Base-by-base conservation (phyloP, 2,888 invertebrate genomes). In the Pristionchus maxplancki region DNA sequence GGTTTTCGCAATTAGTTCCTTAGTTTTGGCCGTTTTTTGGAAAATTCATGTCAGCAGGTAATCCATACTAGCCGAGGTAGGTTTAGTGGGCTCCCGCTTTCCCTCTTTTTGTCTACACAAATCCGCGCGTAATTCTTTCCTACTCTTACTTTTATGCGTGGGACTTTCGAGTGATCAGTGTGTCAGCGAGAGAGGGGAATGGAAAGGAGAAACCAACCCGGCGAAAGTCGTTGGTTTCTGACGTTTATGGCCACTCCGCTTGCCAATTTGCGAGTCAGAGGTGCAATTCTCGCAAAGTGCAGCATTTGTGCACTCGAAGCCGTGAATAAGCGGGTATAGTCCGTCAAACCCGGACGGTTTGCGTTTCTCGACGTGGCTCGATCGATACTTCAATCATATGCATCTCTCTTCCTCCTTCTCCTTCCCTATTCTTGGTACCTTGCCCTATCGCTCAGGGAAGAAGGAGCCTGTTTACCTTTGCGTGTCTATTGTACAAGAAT, bases 401-500 rank as follows among this genome's bases (percentile, higher is more conserved):
- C 81, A 81, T 50, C 81, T 81, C 1, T 28, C 50, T 24, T 20
- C 40, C 37, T 74, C 81, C 48, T 53, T 82, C 82, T 28, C 71
- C 48, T 48, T 40, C 81, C 31, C 82, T 24, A 31, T 82, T 58
- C 53, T 34, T 31, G 82, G 53, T 82, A 50, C 34, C 50, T 58
- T 58, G 82, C 50, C 82, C 82, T 58, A 34, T 82, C 53, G 53
- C 53, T 1, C 15, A n/a, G 81, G 17, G 17, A 17, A 34, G 17
- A 28, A 28, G 11, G 82, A 82, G 82, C 53, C 53, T 82, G 53
- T 82, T 58, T 50, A 53, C 82, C 50, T 50, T 53, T 58, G 82
- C 78, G 78, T 78, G 78, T 78, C 78, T 44, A 78, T 78, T 78
- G 78, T 78, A 78, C 78, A 48, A 78, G 78, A 78, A 44, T 44